Conservation (phyloP, 1,140 invertebrate species). For the Araneus ventricosus region DNA sequence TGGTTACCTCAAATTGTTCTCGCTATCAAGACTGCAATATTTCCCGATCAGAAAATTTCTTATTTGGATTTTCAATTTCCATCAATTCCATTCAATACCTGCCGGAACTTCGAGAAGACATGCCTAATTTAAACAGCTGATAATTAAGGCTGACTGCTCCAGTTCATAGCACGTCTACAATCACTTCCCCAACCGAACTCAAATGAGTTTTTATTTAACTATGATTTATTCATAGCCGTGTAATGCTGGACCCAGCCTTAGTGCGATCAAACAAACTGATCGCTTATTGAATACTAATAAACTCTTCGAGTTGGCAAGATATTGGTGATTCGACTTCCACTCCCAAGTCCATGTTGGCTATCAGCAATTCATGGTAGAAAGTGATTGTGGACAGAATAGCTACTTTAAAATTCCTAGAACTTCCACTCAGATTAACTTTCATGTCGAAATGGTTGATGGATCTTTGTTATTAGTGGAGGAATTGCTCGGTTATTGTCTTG, state of each 20-base stretch:
- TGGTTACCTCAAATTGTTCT: no score
- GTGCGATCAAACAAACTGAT: slow-evolving; percentile 57
- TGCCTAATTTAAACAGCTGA: slow-evolving; percentile 8
- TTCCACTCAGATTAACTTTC: background rate
- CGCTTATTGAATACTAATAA: slow-evolving; percentile 65
- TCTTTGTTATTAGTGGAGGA: background rate
- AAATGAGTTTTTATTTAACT: slow-evolving; percentile 44
- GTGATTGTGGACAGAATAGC: background rate
- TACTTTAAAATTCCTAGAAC: slow-evolving; percentile 15
- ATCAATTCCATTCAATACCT: background rate
- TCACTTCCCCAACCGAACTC: slow-evolving; percentile 8
- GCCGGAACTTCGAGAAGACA: background rate
- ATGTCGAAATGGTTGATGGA: slow-evolving; percentile 6
- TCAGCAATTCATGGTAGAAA: background rate
- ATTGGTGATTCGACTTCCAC: background rate
- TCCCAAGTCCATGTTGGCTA: background rate
- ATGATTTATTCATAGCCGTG: slow-evolving; percentile 69
- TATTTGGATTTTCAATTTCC: background rate
- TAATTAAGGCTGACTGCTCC: slow-evolving; percentile 5
- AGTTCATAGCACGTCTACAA: background rate
- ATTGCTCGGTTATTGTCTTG: slow-evolving; percentile 15
- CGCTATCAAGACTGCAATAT: no score
- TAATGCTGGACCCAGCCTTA: slow-evolving; percentile 45
- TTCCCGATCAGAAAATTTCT: no score
- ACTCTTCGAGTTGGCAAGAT: background rate